These are phyloP conservation scores for Drosophila orosa DNA, from an alignment of 1,140 invertebrate genomes.

Conservation along the genomic window DNA sequence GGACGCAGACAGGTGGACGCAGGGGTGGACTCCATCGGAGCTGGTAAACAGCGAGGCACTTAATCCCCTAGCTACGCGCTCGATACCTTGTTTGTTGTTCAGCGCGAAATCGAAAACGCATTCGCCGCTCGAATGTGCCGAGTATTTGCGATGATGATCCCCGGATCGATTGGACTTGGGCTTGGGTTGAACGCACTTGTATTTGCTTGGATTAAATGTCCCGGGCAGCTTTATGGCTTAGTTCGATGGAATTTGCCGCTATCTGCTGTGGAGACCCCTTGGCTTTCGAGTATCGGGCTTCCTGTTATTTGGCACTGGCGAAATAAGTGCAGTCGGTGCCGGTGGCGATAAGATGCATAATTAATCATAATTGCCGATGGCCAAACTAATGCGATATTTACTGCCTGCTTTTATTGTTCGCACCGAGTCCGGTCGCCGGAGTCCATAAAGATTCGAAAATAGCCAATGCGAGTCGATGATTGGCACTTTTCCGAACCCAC, in stretches of 20 bases:
- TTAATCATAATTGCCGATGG: slow-evolving; percentile 46
- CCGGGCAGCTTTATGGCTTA: slow-evolving; percentile 40
- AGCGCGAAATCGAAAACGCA: slow-evolving; percentile 52
- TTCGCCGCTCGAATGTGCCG: slow-evolving; percentile 23
- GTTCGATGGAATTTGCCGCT: slow-evolving; percentile 30
- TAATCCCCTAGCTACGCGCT: slow-evolving; percentile 43
- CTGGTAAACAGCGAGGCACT: slow-evolving; percentile 13
- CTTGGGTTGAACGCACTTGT: slow-evolving; percentile 61
- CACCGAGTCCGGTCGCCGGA: slow-evolving; percentile 5
- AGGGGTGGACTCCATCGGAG: neutral
- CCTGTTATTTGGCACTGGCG: slow-evolving; percentile 42
- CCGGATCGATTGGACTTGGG: slow-evolving; percentile 32
- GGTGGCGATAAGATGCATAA: slow-evolving; percentile 47
- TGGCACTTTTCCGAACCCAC: slow-evolving; percentile 20
- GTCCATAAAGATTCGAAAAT: slow-evolving; percentile 42
- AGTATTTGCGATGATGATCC: slow-evolving; percentile 35
- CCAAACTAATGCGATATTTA: slow-evolving; percentile 15
- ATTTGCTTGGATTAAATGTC: slow-evolving; percentile 39
- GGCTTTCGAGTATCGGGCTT: slow-evolving; percentile 43
- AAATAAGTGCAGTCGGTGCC: slow-evolving; percentile 29
- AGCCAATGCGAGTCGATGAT: slow-evolving; percentile 27
- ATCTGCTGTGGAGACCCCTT: slow-evolving; percentile 14
- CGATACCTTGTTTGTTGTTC: slow-evolving; percentile 55
- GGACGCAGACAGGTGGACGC: slow-evolving; percentile 9
- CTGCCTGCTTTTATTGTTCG: slow-evolving; percentile 36